Evolutionary conservation across 2,113 vertebrate species (phyloP), one percentile per base, ranked within the genome.

Genomic region (Barnardius zonarius): DNA sequence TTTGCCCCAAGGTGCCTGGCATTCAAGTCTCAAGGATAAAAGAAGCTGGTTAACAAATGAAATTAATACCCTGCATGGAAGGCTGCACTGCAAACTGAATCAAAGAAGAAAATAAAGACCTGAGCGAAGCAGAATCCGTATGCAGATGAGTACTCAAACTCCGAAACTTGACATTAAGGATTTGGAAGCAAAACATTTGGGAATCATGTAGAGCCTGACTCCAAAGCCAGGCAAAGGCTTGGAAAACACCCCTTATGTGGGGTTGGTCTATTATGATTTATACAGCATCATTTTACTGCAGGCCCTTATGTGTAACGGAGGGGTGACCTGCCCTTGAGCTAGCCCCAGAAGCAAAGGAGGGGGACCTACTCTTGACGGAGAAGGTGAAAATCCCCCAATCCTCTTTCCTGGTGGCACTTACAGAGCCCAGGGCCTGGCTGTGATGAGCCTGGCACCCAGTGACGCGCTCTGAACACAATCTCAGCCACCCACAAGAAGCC

Each of bases 91-190:
- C 88, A 93, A 90, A 49, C 22, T 7, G 62, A 88, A 93, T 94
- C 92, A 94, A 84, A 92, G 66, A 49, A 83, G 79, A 62, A 84
- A 70, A 76, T 35, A 69, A 96, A 89, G 57, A 11, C 86, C 94
- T 90, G 88, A 94, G 94, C 95, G 95, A 84, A 95, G 95, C 95
- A 96, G 84, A 97, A 90, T 74, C 72, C 2, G 1, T 43, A 70
- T 5, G 39, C 51, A 72, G 84, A 84, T 81, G 52, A 92, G 75
- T 69, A 72, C 75, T 93, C 64, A 31, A 82, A 72, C 76, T 86
- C 93, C 54, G 39, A 31, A 92, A 64, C 37, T 39, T 80, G 57
- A 82, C 78, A 31, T 61, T 17, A 64, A 88, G 66, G 33, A 49
- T 94, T 77, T 57, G 54, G 85, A 93, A 95, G 43, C 2, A 82